phyloP scores from a whole-genome alignment of 2,113 vertebrate species.

The Raphicerus campestris region DNA sequence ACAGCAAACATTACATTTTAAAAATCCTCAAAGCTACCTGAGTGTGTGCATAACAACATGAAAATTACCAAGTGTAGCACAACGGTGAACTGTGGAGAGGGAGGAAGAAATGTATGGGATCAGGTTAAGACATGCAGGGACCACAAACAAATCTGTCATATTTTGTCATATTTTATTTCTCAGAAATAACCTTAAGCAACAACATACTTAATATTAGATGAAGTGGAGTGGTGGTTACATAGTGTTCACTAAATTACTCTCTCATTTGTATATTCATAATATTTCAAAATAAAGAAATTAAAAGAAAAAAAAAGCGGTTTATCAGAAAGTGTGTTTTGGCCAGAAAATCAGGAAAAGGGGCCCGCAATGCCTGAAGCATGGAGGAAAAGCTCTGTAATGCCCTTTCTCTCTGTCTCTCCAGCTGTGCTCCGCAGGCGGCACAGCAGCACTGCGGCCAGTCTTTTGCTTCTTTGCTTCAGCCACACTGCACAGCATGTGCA shows the following conservation, averaged over 20 bases:
- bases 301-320: not conserved
- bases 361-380: not conserved
- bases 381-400: too few relatives aligned
- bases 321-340: not conserved
- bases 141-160: not conserved
- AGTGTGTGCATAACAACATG: not conserved
- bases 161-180: not conserved
- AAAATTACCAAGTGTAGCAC: not conserved
- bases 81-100: not conserved
- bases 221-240: not conserved
- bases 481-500: not conserved
- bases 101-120: not conserved
- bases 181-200: not conserved
- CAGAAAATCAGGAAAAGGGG: not conserved
- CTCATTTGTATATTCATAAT: not conserved
- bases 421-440: not conserved
- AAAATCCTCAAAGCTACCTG: not conserved
- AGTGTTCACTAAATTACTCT: not conserved
- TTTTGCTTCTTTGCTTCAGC: not conserved
- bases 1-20: not conserved
- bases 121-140: not conserved
- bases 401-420: not conserved
- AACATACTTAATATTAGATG: not conserved
- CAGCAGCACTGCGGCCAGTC: not conserved
- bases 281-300: not conserved